Evolutionary conservation across 2,113 vertebrate genomes (phyloP).

Genomic region (Gallinago paraguaiae): DNA sequence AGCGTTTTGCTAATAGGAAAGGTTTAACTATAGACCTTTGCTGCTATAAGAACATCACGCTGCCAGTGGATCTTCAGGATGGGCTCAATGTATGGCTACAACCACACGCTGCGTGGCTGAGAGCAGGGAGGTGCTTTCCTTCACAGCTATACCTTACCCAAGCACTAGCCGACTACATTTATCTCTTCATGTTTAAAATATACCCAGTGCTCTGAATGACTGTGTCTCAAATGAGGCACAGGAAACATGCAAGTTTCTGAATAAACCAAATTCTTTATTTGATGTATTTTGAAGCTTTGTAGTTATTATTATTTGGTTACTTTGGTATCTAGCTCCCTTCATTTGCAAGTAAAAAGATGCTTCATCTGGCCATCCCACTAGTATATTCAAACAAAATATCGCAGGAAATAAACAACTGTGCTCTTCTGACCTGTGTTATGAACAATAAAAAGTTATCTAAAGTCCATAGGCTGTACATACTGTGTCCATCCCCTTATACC

Average conservation of each 20-base stretch:
- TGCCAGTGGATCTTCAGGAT: not conserved
- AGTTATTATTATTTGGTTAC: not conserved
- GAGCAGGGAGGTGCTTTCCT: not conserved
- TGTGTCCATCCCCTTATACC: not conserved
- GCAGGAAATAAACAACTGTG: not conserved
- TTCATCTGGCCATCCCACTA: not conserved
- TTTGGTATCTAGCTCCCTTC: not conserved
- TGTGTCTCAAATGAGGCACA: not conserved
- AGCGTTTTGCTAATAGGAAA: not conserved
- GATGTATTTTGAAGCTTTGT: not conserved
- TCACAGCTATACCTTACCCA: not conserved
- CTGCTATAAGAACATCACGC: not conserved
- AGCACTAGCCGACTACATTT: not conserved
- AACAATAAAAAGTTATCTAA: not conserved
- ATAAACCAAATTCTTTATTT: not conserved
- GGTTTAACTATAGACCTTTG: not conserved
- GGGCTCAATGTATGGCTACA: not conserved
- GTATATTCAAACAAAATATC: not conserved
- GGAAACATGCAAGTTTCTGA: not conserved
- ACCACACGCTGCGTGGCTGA: fast-evolving
- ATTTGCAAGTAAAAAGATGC: not conserved
- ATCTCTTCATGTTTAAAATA: not conserved
- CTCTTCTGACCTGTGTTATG: not conserved
- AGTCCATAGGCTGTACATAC: not conserved
- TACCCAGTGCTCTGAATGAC: not conserved